These are phyloP conservation scores for Trematocara nigrifrons DNA, from an alignment of 2,113 vertebrate species.

Conservation along the genomic window DNA sequence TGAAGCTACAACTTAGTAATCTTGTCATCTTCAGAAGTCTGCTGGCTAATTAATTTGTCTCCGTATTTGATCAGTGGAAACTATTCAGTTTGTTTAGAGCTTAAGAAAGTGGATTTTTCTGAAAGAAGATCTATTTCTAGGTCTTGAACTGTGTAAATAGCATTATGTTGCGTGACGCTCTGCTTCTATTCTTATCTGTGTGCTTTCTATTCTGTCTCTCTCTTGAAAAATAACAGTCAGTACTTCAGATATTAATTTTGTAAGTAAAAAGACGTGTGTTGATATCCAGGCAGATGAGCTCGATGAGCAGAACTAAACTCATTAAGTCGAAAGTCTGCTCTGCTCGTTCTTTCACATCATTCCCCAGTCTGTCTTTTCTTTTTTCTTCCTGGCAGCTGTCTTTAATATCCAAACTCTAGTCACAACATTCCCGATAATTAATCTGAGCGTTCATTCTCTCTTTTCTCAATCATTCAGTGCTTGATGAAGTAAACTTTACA, in stretches of 20 bases:
- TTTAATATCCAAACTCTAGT: slow-evolving; percentile 1
- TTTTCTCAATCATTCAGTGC: not conserved
- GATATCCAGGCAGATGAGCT: not conserved
- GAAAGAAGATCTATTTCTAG: not conserved
- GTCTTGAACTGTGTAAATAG: not conserved
- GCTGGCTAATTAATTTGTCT: not conserved
- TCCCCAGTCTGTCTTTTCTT: not conserved
- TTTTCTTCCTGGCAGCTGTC: not conserved
- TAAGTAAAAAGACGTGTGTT: not conserved
- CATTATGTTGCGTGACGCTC: not conserved
- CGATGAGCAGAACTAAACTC: not conserved
- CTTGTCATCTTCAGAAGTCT: not conserved
- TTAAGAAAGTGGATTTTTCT: not conserved
- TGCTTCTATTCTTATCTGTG: not conserved
- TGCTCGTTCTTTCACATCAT: not conserved
- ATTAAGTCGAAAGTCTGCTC: not conserved
- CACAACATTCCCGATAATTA: not conserved
- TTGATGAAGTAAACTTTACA: not conserved
- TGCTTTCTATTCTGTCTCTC: not conserved
- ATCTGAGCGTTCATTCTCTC: not conserved
- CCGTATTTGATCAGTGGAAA: not conserved
- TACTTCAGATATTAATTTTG: not conserved
- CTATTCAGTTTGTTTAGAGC: not conserved
- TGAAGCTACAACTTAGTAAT: not conserved
- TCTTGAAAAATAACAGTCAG: not conserved